Conservation (phyloP, 2,797 vertebrate genomes). For the Squalus acanthias region DNA sequence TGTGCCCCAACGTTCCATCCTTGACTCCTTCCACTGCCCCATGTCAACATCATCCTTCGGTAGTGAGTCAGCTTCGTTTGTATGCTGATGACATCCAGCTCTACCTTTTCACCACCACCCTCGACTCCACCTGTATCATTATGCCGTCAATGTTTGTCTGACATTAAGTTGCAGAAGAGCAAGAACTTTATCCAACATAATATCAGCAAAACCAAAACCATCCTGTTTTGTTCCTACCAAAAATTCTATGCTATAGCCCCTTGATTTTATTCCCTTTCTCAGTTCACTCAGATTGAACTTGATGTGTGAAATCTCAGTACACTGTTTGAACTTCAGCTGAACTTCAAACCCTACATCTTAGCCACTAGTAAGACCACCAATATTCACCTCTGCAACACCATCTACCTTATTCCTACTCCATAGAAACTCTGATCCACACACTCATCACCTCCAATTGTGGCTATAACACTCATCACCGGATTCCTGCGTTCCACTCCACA, state of each 20-base stretch:
- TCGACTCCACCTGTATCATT: too few species aligned
- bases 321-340: not conserved
- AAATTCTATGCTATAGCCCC: too few species aligned
- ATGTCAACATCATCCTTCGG: not conserved
- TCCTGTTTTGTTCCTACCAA: too few species aligned
- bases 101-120: too few species aligned
- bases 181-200: too few species aligned
- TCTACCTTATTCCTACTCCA: not conserved
- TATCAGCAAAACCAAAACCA: too few species aligned
- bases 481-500: not conserved
- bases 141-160: too few species aligned
- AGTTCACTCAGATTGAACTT: too few species aligned
- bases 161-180: too few species aligned
- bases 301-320: not conserved
- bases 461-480: not conserved
- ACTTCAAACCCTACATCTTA: not conserved
- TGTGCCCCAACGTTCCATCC: not conserved
- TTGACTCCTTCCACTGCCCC: not conserved
- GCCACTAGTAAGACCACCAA: not conserved
- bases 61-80: not conserved
- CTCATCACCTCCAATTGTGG: not conserved
- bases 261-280: too few species aligned
- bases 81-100: too few species aligned
- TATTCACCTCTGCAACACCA: not conserved
- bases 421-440: not conserved